These are phyloP conservation scores for Drosophila seclusa DNA, from an alignment of 2,888 invertebrate species.

Conservation along the genomic window DNA sequence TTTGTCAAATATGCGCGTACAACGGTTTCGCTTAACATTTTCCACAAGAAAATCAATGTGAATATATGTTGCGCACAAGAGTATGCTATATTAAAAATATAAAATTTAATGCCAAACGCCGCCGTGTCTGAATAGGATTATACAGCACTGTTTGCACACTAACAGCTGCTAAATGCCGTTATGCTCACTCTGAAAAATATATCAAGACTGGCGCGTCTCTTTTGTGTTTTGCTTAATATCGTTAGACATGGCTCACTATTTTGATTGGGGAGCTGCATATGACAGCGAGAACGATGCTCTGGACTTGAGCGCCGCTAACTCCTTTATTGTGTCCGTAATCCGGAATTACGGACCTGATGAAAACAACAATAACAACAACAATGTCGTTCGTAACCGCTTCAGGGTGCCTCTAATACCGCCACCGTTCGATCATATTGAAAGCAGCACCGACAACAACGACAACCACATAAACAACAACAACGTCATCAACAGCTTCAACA, in stretches of 20 bases:
- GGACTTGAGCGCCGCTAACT: neutral
- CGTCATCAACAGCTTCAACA: neutral
- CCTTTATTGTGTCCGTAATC: neutral
- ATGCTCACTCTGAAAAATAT: neutral
- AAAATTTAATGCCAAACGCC: slow-evolving; percentile 20
- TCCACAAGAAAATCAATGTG: neutral
- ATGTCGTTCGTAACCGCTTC: neutral
- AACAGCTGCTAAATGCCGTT: slow-evolving; percentile 61
- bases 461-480: neutral
- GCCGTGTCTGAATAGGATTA: slow-evolving; percentile 30
- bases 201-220: slow-evolving; percentile 4
- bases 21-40: neutral
- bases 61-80: slow-evolving; percentile 22
- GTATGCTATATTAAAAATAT: slow-evolving; percentile 35
- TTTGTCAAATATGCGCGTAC: neutral
- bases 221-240: neutral
- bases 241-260: neutral
- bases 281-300: slow-evolving; percentile 3
- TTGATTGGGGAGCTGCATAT: neutral
- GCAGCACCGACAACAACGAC: neutral
- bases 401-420: slow-evolving; percentile 34
- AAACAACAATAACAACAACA: too few relatives aligned
- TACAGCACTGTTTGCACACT: slow-evolving; percentile 24
- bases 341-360: neutral
- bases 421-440: neutral